Percentiles rank a stretch among this genome's conserved stretches.
phyloP scores from a whole-genome alignment of 2,888 invertebrate species.

The Melipona beecheii region DNA sequence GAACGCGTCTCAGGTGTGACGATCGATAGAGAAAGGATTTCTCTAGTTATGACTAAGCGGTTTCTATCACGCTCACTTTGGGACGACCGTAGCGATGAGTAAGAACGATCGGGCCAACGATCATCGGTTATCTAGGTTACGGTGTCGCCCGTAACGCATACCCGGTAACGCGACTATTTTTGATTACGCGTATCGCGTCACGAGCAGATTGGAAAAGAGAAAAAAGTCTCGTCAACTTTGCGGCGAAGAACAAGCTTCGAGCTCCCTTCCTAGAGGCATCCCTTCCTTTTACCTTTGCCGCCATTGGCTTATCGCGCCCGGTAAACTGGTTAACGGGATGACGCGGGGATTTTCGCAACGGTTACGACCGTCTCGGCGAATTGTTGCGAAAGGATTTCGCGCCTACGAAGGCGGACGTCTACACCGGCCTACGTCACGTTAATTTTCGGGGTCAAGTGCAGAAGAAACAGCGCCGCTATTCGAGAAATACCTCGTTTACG shows the following conservation, averaged over 20 bases:
- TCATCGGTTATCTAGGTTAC: conserved; percentile 43
- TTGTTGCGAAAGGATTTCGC: conserved; percentile 55
- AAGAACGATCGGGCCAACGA: conserved; percentile 13
- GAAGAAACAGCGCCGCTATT: conserved; percentile 19
- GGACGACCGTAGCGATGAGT: conserved; percentile 5
- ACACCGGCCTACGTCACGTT: conserved; percentile 52
- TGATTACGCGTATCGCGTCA: conserved; percentile 25
- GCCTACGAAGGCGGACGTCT: conserved; percentile 29
- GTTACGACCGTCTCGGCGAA: conserved; percentile 37
- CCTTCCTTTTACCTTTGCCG: conserved; percentile 49
- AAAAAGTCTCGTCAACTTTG: not conserved
- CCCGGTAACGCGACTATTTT: conserved; percentile 23
- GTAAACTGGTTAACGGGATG: conserved; percentile 35
- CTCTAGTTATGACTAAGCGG: conserved; percentile 33
- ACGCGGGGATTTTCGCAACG: conserved; percentile 52
- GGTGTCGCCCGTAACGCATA: conserved; percentile 42
- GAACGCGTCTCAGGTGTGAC: not conserved
- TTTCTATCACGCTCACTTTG: conserved; percentile 33
- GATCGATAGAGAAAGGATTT: conserved; percentile 9
- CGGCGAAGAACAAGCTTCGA: not conserved
- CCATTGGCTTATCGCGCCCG: conserved; percentile 7
- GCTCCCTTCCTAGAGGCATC: not conserved
- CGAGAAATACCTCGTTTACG: conserved; percentile 34
- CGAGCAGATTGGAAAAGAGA: not conserved
- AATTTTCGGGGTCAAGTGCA: conserved; percentile 65